Conservation (phyloP, 2,797 vertebrate species). For the Pseudocheirus occidentalis region DNA sequence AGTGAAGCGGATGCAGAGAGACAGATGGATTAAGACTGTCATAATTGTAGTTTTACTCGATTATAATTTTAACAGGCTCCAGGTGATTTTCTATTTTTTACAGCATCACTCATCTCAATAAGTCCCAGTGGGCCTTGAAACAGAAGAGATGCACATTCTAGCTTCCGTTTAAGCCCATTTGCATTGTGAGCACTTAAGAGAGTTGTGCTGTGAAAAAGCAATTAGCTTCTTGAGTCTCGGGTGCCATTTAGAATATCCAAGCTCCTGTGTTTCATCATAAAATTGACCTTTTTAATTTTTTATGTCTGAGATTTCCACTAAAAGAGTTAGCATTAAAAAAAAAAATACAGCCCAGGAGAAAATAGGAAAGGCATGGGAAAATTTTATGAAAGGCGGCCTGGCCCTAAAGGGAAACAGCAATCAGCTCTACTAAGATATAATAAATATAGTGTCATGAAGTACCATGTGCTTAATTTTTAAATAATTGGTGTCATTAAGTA, state of each 20-base stretch:
- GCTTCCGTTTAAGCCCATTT: slow-evolving; percentile 71
- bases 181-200: slow-evolving; percentile 77
- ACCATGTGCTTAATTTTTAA: slow-evolving; percentile 84
- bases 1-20: slow-evolving; percentile 62
- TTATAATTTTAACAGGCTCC: slow-evolving; percentile 81
- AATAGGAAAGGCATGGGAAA: slow-evolving; percentile 72
- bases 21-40: slow-evolving; percentile 77
- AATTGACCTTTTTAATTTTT: slow-evolving; percentile 87
- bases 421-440: slow-evolving; percentile 73
- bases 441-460: slow-evolving; percentile 75
- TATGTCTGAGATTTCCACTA: slow-evolving; percentile 81
- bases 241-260: slow-evolving; percentile 85
- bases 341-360: slow-evolving; percentile 78
- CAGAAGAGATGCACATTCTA: slow-evolving; percentile 69
- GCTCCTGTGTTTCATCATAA: slow-evolving; percentile 81
- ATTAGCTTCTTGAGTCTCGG: slow-evolving; percentile 84
- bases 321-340: slow-evolving; percentile 78
- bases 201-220: slow-evolving; percentile 81
- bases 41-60: slow-evolving; percentile 77
- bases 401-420: slow-evolving; percentile 73
- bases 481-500: slow-evolving; percentile 84
- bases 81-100: slow-evolving; percentile 81
- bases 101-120: slow-evolving; percentile 69
- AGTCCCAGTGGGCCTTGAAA: slow-evolving; percentile 78
- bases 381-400: slow-evolving; percentile 73